Evolutionary conservation across 2,797 vertebrate genomes (phyloP).

Genomic region (Toxotes lorentzi): DNA sequence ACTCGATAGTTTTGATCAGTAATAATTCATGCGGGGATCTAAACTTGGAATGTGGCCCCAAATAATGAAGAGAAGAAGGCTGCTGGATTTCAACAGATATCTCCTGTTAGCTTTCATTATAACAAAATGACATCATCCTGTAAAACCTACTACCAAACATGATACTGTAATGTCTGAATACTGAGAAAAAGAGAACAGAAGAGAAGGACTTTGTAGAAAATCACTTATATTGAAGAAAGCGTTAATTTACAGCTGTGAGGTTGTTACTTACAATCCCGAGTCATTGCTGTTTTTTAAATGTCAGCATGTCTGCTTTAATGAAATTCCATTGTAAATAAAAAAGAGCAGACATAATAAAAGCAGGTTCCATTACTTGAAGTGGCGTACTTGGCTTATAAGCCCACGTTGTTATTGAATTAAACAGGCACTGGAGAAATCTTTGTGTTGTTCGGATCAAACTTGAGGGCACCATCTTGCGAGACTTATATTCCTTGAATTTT

Average conservation of each 20-base stretch:
- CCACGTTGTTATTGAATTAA: conserved; percentile 49
- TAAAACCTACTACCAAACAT: neutral
- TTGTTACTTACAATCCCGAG: conserved; percentile 32
- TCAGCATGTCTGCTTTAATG: conserved; percentile 49
- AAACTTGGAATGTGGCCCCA: conserved; percentile 13
- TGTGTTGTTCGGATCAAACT: conserved; percentile 17
- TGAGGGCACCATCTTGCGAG: neutral
- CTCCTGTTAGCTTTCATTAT: conserved; percentile 12
- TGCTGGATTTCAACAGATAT: neutral
- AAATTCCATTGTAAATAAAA: conserved; percentile 52
- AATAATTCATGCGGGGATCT: conserved; percentile 6
- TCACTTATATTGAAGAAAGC: conserved; percentile 20
- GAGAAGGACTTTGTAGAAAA: neutral
- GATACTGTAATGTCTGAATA: neutral
- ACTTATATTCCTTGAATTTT: conserved; percentile 26
- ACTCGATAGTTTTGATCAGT: conserved; percentile 31
- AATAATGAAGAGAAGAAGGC: conserved; percentile 3
- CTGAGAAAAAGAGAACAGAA: neutral
- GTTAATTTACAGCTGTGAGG: conserved; percentile 48
- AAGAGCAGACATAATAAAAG: conserved; percentile 47
- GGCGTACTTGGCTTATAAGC: conserved; percentile 48
- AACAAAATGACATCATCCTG: conserved; percentile 23
- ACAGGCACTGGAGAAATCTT: conserved; percentile 17
- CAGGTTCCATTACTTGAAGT: conserved; percentile 60
- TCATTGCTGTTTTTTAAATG: conserved; percentile 43